Base-by-base conservation (phyloP, 2,113 vertebrate species). In the Alethe castanea region DNA sequence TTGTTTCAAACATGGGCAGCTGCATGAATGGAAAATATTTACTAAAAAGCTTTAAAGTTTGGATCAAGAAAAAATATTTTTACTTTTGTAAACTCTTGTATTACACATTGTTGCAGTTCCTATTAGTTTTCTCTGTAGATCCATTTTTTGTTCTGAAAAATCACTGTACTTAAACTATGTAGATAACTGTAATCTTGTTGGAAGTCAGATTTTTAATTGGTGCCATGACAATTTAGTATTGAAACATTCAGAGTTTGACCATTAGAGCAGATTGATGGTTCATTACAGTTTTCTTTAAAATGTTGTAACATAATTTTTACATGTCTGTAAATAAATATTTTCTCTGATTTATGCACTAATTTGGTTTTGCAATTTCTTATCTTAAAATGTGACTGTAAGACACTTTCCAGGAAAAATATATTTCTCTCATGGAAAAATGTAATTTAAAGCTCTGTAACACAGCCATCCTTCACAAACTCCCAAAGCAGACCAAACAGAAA, bases 291-390 rank as follows among this genome's bases (percentile, higher is more conserved):
- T 97, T 95, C 76, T 95, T 97, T 95, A 81, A 95, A 96, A 96
- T 94, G 80, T 87, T 97, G 97, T 98, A 97, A 97, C 92, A 97
- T 98, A 97, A 96, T 97, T 97, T 97, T 97, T 97, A 97, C 96
- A 96, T 97, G 96, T 97, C 95, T 97, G 97, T 98, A 98, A 98
- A 98, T 98, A 98, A 97, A 98, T 96, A 97, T 97, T 97, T 98
- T 97, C 91, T 97, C 96, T 95, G 95, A 96, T 95, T 97, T 97
- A 96, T 94, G 95, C 92, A 95, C 77, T 94, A 95, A 90, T 73
- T 88, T 59, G 31, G 47, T 93, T 94, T 83, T 91, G 59, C 33
- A 85, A 79, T 93, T 91, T 86, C 36, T 96, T 81, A 36, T 79
- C 22, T 77, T 60, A 62, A 90, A 64, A 71, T 22, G 7, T 69